Conservation (phyloP, 2,113 vertebrate genomes). For the Odocoileus virginianus region DNA sequence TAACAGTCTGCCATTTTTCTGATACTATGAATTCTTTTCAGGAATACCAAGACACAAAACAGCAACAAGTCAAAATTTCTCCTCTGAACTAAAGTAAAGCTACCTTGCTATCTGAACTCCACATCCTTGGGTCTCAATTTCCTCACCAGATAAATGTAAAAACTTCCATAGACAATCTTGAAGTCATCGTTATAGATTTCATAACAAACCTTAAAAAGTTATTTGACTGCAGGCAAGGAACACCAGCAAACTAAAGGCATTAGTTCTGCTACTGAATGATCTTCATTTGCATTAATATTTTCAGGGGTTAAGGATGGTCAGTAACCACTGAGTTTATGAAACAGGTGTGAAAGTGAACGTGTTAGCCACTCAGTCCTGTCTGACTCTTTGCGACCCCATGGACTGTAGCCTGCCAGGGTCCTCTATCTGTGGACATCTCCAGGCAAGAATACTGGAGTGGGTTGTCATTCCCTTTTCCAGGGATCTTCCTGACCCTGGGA, state of each 20-base stretch:
- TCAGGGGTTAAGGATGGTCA: neutral
- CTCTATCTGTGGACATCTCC: neutral
- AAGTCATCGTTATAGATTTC: neutral
- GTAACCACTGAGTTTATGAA: neutral
- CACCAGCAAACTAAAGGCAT: neutral
- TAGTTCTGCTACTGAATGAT: neutral
- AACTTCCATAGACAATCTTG: neutral
- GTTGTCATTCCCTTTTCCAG: neutral
- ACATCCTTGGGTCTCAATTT: neutral
- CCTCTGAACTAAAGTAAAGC: neutral
- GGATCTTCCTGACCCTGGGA: neutral
- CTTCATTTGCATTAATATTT: neutral
- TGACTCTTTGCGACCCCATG: neutral
- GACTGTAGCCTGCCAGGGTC: neutral
- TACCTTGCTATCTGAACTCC: neutral
- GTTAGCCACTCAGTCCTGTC: neutral
- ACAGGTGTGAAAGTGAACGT: neutral
- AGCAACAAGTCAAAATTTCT: neutral
- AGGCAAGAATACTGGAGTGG: neutral
- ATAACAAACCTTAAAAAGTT: neutral
- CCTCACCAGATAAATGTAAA: neutral
- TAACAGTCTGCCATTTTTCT: neutral
- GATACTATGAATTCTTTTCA: neutral
- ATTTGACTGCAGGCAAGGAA: neutral
- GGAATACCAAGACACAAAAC: neutral